Conservation (phyloP, 2,888 invertebrate genomes). For the Temnothorax rugatulus region DNA sequence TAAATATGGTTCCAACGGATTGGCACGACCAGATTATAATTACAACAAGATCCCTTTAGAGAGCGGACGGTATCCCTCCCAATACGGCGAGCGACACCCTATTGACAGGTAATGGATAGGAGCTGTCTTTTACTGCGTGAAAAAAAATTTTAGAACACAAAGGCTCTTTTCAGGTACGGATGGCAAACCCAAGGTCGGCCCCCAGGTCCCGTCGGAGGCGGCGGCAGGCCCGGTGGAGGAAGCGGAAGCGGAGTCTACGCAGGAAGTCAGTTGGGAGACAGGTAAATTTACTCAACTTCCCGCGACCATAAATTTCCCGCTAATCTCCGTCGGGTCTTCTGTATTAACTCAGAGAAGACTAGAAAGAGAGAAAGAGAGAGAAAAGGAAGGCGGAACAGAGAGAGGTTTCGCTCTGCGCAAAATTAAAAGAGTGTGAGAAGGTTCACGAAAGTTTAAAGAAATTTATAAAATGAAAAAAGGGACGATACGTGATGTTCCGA, state of each 20-base stretch:
- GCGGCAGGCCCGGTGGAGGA: constrained; percentile 59
- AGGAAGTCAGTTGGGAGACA: constrained; percentile 70
- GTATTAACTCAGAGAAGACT: background rate
- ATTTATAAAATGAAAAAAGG: too few species aligned
- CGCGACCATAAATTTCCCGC: background rate
- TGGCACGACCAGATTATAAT: constrained; percentile 68
- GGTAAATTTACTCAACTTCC: constrained; percentile 64
- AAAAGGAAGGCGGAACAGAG: background rate
- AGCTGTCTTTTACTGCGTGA: background rate
- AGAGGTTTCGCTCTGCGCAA: background rate
- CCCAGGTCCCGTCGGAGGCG: constrained; percentile 62
- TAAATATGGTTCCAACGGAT: constrained; percentile 67
- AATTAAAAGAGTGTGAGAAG: background rate
- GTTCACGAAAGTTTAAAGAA: background rate
- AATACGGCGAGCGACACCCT: constrained; percentile 76
- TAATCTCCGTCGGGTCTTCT: constrained; percentile 12
- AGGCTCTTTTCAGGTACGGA: constrained; percentile 60
- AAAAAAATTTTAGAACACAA: background rate
- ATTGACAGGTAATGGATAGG: constrained; percentile 75
- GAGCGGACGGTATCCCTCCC: constrained; percentile 69
- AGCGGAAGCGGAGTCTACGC: constrained; percentile 58
- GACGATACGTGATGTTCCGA: background rate
- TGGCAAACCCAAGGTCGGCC: constrained; percentile 76
- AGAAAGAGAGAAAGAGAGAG: background rate
- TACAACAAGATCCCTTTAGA: constrained; percentile 63